Evolutionary conservation across 2,797 vertebrate species (phyloP), one percentile per base, ranked within the genome.

Genomic region (Gymnocypris eckloni): DNA sequence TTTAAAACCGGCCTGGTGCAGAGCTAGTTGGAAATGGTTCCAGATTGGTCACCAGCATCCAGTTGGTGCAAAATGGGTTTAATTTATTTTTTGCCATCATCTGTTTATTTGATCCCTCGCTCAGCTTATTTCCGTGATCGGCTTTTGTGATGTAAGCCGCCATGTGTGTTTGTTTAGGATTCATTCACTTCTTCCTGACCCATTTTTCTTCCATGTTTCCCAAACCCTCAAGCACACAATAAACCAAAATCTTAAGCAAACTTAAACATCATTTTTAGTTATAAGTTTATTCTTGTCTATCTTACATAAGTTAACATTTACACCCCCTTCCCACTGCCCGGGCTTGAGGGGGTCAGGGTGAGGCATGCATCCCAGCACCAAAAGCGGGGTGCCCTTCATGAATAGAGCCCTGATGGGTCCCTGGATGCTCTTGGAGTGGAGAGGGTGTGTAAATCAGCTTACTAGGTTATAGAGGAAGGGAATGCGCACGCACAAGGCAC

Each of bases 401-500:
- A 54, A 43, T 11, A 52, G 11, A 20, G 41, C 73, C 50, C 37
- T 87, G 18, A 54, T 79, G 41, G 81, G 56, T 90, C 54, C 92
- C 91, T 86, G 86, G 92, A 91, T 85, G 84, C 85, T 87, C 45
- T 72, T 85, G 88, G 90, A 79, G 75, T 88, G 78, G 82, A 72
- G 85, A 92, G 78, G 88, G 73, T 81, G 1, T 80, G 78, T 89
- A 91, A 92, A 93, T 72, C 79, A 87, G 61, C 33, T 79, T 87
- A 90, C 79, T 90, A 91, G 9, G 37, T 83, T 86, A 91, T 88
- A 90, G 82, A 93, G 88, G 84, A 91, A 85, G 91, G 90, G 89
- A 95, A 79, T 87, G 86, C 45, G 4, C 80, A 95, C 94, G 92
- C 88, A 96, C 95, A 96, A 91, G 94, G 94, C 89, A 95, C 93